These are phyloP conservation scores for Sitophilus oryzae DNA, from an alignment of 1,140 invertebrate genomes.

Conservation along the genomic window DNA sequence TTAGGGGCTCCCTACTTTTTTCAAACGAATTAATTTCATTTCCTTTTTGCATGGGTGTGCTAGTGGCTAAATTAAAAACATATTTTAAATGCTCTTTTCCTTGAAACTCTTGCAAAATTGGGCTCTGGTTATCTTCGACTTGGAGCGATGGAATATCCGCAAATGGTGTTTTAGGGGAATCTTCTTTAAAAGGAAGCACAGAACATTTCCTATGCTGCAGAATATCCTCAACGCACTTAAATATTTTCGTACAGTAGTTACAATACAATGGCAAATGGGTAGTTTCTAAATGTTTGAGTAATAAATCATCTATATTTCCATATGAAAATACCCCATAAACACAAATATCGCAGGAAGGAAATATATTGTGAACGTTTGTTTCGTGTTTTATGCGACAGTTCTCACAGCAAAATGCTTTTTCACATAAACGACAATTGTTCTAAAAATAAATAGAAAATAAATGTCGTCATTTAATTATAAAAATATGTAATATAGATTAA, in stretches of 20 bases:
- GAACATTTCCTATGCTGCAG: constrained; percentile 21
- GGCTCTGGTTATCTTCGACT: constrained; percentile 13
- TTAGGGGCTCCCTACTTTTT: constrained; percentile 23
- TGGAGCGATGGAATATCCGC: background rate
- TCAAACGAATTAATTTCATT: constrained; percentile 16
- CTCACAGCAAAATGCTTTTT: constrained; percentile 32
- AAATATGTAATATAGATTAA: background rate
- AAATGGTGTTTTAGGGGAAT: constrained; percentile 23
- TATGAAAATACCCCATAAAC: constrained; percentile 23
- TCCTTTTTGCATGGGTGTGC: constrained; percentile 30
- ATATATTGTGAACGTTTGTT: constrained; percentile 24
- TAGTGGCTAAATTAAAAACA: constrained; percentile 24
- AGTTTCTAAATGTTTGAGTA: constrained; percentile 25
- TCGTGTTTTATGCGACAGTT: constrained; percentile 31
- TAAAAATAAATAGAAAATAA: constrained; percentile 20
- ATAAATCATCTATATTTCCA: constrained; percentile 1
- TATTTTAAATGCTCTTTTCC: constrained; percentile 8
- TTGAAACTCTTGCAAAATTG: constrained; percentile 11
- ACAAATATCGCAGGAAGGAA: constrained; percentile 30
- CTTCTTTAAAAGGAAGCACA: constrained; percentile 9
- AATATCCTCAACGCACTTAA: constrained; percentile 26
- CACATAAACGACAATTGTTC: constrained; percentile 33
- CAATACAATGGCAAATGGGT: constrained; percentile 31
- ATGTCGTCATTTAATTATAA: background rate
- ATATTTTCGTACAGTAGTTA: constrained; percentile 27